Evolutionary conservation across 2,888 invertebrate genomes (phyloP).

Genomic region (Torymus auratus): DNA sequence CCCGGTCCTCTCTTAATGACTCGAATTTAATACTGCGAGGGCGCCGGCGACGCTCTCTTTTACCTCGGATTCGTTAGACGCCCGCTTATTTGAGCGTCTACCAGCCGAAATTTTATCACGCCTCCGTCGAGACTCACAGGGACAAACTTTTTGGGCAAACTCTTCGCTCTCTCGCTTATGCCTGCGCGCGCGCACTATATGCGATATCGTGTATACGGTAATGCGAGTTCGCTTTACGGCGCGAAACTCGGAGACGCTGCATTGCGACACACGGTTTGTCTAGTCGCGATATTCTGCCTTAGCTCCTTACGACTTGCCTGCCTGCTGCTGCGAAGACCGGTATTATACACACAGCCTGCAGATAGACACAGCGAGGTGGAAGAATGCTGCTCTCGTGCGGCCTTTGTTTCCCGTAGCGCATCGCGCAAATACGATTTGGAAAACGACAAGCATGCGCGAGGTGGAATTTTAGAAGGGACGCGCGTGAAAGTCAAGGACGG

Average conservation of each 20-base stretch:
- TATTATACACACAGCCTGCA: neutral
- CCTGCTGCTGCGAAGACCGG: no score
- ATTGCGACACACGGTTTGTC: no score
- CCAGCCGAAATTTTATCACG: neutral
- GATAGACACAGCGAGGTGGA: constrained; percentile 12
- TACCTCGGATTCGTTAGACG: constrained; percentile 25
- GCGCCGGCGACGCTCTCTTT: constrained; percentile 1
- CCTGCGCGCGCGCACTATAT: constrained; percentile 54
- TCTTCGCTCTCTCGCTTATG: constrained; percentile 36
- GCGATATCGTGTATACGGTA: neutral
- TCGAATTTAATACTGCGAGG: constrained; percentile 60
- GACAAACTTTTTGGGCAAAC: constrained; percentile 42
- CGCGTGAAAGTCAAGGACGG: constrained; percentile 29
- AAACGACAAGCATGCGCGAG: constrained; percentile 19
- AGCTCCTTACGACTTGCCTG: constrained; percentile 23
- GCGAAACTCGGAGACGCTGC: constrained; percentile 6
- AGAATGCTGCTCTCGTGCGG: constrained; percentile 20
- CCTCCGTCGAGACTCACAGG: neutral
- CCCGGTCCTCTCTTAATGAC: constrained; percentile 59
- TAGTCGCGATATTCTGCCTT: constrained; percentile 9
- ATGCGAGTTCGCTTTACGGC: neutral
- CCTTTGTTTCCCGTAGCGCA: constrained; percentile 24
- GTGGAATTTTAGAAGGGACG: constrained; percentile 38
- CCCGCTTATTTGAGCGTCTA: constrained; percentile 9
- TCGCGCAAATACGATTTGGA: constrained; percentile 19